These are phyloP conservation scores for Lycocerus yunnanus DNA, from an alignment of 2,888 invertebrate species.

Conservation along the genomic window DNA sequence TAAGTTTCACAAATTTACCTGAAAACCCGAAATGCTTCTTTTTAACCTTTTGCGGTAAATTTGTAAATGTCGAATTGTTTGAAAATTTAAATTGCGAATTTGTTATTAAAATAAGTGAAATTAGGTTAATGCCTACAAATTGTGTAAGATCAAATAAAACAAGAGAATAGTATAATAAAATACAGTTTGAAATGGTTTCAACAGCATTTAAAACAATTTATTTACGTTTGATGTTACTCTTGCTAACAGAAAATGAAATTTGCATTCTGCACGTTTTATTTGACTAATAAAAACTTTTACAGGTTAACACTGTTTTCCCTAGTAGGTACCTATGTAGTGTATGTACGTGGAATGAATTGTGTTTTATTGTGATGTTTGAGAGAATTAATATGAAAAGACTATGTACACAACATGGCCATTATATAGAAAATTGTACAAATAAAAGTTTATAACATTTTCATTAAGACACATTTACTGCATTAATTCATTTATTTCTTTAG, in stretches of 20 bases:
- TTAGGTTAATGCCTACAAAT: constrained; percentile 3
- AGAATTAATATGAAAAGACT: background rate
- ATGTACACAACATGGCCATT: background rate
- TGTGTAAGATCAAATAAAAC: constrained; percentile 10
- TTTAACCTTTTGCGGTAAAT: no score
- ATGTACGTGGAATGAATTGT: background rate
- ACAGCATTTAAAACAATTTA: constrained; percentile 2
- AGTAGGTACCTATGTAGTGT: background rate
- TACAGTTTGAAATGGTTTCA: constrained; percentile 2
- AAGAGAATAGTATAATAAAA: constrained; percentile 1
- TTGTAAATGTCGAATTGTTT: no score
- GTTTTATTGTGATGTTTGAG: background rate
- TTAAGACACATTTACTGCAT: background rate
- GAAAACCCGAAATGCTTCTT: no score
- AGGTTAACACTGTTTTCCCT: background rate
- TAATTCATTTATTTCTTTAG: background rate
- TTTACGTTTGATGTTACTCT: constrained; percentile 3
- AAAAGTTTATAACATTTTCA: background rate
- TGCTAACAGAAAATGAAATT: background rate
- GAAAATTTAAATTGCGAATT: background rate
- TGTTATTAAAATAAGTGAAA: constrained; percentile 4
- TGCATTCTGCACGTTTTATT: background rate
- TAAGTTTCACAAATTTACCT: no score
- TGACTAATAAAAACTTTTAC: background rate
- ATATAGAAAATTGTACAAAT: background rate